Evolutionary conservation across 2,113 vertebrate genomes (phyloP).

Genomic region (Mirza zaza): DNA sequence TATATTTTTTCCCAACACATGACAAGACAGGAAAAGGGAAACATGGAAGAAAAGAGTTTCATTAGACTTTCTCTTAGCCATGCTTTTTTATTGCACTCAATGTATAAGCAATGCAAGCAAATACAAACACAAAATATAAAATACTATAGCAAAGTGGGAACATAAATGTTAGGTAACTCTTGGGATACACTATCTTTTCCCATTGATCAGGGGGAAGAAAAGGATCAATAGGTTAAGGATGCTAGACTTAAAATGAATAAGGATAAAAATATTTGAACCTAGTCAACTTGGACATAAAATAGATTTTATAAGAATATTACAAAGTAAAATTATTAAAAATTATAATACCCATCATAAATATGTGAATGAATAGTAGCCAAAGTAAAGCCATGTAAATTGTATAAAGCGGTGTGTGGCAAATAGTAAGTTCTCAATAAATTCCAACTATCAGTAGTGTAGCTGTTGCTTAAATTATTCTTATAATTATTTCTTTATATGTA

Average conservation of each 20-base stretch:
- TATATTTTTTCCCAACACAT: not conserved
- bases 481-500: not conserved
- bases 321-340: not conserved
- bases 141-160: not conserved
- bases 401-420: not conserved
- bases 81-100: not conserved
- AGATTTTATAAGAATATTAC: not conserved
- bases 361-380: not conserved
- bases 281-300: not conserved
- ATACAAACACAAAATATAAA: not conserved
- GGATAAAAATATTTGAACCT: not conserved
- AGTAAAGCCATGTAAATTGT: not conserved
- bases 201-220: not conserved
- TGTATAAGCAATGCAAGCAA: not conserved
- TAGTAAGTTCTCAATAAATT: not conserved
- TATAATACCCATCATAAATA: not conserved
- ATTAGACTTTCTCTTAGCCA: not conserved
- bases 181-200: not conserved
- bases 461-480: not conserved
- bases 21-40: not conserved
- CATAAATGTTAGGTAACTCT: not conserved
- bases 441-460: not conserved
- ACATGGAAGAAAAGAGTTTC: not conserved
- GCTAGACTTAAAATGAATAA: not conserved
- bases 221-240: not conserved